Percentiles rank a stretch among this genome's conserved stretches.
Evolutionary conservation across 2,113 vertebrate species (phyloP).

Genomic region (Tragelaphus scriptus): DNA sequence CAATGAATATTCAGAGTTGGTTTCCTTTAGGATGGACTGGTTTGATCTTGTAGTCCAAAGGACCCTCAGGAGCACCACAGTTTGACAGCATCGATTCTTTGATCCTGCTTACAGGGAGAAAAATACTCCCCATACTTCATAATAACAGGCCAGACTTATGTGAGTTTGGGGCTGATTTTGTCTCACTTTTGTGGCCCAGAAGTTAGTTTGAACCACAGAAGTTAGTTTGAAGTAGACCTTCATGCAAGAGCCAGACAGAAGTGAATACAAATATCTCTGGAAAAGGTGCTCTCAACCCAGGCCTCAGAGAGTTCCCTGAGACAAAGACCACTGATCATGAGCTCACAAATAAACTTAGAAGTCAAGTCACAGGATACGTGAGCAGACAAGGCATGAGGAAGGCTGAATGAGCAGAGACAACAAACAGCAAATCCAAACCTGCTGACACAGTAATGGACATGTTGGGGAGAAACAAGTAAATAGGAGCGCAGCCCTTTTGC

Average conservation of each 20-base stretch:
- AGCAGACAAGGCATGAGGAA: background rate
- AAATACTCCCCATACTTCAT: background rate
- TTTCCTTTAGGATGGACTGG: background rate
- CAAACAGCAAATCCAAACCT: background rate
- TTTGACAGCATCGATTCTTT: background rate
- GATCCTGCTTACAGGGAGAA: background rate
- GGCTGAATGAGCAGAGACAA: fast-evolving
- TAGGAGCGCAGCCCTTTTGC: background rate
- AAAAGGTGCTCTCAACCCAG: too few species aligned
- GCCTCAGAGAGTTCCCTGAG: background rate
- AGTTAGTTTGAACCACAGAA: background rate
- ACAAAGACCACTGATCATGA: background rate
- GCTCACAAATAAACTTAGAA: background rate
- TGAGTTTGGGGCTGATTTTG: background rate
- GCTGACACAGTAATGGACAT: fast-evolving
- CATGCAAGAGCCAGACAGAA: background rate
- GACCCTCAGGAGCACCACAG: background rate
- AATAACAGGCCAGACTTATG: background rate
- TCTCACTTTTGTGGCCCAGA: background rate
- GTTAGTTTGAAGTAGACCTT: background rate
- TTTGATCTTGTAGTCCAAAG: background rate
- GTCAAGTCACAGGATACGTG: background rate
- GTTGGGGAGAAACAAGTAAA: background rate
- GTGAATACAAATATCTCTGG: background rate
- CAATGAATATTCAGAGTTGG: background rate